Conservation (phyloP, 2,113 vertebrate species). For the Antennarius striatus region DNA sequence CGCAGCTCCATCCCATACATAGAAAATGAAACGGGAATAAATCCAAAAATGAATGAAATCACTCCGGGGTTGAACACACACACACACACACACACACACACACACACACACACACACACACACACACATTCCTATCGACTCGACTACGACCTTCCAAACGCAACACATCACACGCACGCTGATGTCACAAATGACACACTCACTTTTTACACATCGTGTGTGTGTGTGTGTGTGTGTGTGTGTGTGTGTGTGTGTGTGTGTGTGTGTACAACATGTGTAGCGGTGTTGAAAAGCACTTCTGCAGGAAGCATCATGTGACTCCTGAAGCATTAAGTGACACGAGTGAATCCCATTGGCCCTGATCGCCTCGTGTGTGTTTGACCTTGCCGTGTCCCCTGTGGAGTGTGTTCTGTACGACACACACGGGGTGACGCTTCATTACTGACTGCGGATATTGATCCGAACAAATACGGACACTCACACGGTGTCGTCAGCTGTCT, state of each 20-base stretch:
- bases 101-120: slow-evolving; percentile 16
- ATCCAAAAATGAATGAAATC: too few relatives aligned
- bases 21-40: too few relatives aligned
- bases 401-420: background rate
- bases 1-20: too few relatives aligned
- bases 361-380: slow-evolving; percentile 46
- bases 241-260: background rate
- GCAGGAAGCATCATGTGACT: slow-evolving; percentile 55
- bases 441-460: too few relatives aligned
- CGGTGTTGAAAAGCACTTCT: slow-evolving; percentile 16
- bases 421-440: too few relatives aligned
- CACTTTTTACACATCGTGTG: background rate
- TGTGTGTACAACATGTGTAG: slow-evolving; percentile 10
- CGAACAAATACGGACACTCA: too few relatives aligned
- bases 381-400: slow-evolving; percentile 60
- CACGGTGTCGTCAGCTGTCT: too few relatives aligned
- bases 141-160: slow-evolving; percentile 25
- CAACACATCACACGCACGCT: slow-evolving; percentile 28
- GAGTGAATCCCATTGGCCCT: slow-evolving; percentile 39
- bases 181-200: background rate
- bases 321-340: slow-evolving; percentile 30
- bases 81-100: slow-evolving; percentile 17
- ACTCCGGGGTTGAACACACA: background rate
- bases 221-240: background rate
- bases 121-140: slow-evolving; percentile 40